Percentiles rank a stretch among this genome's conserved stretches.
Conservation (phyloP, 2,797 vertebrate species). For the Tamandua tetradactyla region DNA sequence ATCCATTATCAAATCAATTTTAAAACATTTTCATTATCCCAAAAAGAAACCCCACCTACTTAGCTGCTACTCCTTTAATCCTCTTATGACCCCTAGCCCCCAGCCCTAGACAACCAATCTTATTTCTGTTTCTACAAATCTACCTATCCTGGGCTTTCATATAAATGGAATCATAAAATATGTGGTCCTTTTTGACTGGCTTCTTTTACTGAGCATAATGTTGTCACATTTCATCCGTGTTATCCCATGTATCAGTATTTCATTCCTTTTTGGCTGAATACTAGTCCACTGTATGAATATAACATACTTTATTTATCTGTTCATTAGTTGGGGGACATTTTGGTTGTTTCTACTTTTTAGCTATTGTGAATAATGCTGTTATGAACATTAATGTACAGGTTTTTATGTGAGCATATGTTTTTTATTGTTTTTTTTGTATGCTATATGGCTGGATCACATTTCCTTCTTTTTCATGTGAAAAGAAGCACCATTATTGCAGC, state of each 20-base stretch:
- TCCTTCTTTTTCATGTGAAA: too few relatives aligned
- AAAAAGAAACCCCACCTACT: not conserved
- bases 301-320: not conserved
- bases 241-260: not conserved
- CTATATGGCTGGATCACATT: too few relatives aligned
- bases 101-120: not conserved
- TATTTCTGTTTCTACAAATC: not conserved
- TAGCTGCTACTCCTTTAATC: not conserved
- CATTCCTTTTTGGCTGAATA: not conserved
- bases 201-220: not conserved
- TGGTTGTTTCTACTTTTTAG: not conserved
- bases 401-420: too few relatives aligned
- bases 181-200: not conserved
- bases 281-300: not conserved
- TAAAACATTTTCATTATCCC: not conserved
- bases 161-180: not conserved
- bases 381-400: not conserved
- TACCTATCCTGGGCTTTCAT: not conserved
- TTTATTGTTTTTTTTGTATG: too few relatives aligned
- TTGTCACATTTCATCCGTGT: not conserved
- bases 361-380: not conserved
- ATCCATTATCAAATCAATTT: not conserved
- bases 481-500: too few relatives aligned
- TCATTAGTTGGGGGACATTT: not conserved
- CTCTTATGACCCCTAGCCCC: not conserved